Conservation (phyloP, 2,888 invertebrate genomes). For the Masnerella sp. region DNA sequence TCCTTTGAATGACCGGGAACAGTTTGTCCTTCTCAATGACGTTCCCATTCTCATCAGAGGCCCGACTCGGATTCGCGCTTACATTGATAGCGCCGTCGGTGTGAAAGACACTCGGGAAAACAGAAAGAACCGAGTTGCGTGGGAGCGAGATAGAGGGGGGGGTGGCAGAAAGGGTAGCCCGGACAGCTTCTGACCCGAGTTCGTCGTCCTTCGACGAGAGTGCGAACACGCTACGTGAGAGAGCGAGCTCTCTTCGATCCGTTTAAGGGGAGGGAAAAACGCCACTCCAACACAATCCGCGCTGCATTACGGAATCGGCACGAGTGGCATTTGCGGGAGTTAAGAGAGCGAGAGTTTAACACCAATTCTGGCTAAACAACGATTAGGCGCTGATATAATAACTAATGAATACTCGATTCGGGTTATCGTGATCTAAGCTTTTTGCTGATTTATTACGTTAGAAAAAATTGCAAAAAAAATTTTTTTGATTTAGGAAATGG, state of each 20-base stretch:
- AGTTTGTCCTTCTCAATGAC: constrained; percentile 40
- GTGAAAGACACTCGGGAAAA: constrained; percentile 30
- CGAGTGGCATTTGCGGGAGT: constrained; percentile 45
- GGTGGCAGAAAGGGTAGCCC: constrained; percentile 59
- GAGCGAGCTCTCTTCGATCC: constrained; percentile 55
- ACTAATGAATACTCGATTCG: constrained; percentile 19
- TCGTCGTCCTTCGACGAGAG: constrained; percentile 69
- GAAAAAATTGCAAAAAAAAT: too few relatives aligned
- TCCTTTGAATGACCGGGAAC: too few relatives aligned
- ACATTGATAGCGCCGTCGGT: constrained; percentile 42
- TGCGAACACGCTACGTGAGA: constrained; percentile 55
- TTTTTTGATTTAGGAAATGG: too few relatives aligned
- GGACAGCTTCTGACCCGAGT: constrained; percentile 71
- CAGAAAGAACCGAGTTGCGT: constrained; percentile 40
- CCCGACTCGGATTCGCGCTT: constrained; percentile 42
- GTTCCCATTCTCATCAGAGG: constrained; percentile 32
- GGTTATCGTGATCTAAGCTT: too few relatives aligned
- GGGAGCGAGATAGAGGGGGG: constrained; percentile 18
- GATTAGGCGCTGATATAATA: constrained; percentile 21
- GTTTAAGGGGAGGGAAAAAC: constrained; percentile 47
- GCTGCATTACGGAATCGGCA: constrained; percentile 42
- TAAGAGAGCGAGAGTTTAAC: constrained; percentile 48
- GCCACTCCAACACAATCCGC: constrained; percentile 43
- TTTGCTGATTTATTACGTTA: too few relatives aligned
- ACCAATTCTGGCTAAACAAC: constrained; percentile 50